Evolutionary conservation across 2,113 vertebrate species (phyloP).

Genomic region (Hiodon alosoides): DNA sequence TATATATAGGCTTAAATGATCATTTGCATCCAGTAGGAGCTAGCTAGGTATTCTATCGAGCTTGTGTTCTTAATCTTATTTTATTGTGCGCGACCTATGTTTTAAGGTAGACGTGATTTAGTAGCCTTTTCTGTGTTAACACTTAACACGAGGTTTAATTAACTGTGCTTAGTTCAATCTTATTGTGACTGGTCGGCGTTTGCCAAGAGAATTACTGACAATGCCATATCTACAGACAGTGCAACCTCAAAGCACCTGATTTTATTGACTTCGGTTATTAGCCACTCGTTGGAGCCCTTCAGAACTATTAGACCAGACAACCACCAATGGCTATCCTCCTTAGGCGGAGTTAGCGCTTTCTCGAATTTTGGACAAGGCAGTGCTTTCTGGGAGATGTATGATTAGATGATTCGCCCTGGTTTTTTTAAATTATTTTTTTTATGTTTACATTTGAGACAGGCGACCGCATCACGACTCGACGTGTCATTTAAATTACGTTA

Average conservation of each 20-base stretch:
- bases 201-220: constrained; percentile 17
- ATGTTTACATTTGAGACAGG: too few relatives aligned
- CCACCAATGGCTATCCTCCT: neutral
- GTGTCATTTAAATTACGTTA: too few relatives aligned
- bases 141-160: neutral
- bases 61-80: neutral
- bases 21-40: neutral
- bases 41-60: neutral
- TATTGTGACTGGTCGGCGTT: neutral
- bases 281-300: neutral
- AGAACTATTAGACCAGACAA: neutral
- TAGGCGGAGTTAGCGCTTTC: constrained; percentile 3
- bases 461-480: too few relatives aligned
- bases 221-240: neutral
- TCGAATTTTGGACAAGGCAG: neutral
- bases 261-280: constrained; percentile 38
- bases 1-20: neutral
- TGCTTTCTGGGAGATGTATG: constrained; percentile 5
- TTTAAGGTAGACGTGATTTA: neutral
- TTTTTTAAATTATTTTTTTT: neutral
- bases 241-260: constrained; percentile 42
- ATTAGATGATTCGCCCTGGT: neutral
- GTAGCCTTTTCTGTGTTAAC: neutral
- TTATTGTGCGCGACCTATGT: neutral
- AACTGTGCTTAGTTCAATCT: neutral